phyloP scores from a whole-genome alignment of 2,888 invertebrate species.

The Therioaphis trifolii region DNA sequence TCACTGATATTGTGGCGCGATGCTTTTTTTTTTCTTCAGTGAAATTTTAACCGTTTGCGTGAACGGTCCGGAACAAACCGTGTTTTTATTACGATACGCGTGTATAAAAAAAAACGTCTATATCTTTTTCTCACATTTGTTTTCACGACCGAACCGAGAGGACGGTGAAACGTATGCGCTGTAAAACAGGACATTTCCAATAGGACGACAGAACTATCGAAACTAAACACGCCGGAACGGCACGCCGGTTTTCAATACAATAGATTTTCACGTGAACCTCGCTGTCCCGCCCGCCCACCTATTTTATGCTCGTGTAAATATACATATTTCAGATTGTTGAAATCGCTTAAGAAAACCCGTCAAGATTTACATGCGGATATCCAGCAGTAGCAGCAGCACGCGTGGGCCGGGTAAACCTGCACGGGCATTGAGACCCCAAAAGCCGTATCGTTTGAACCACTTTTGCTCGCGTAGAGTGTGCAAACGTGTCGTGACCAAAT shows the following conservation, averaged over 20 bases:
- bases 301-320: not conserved
- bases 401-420: not conserved
- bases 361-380: conserved; percentile 47
- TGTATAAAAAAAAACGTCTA: not conserved
- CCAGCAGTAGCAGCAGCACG: not conserved
- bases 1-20: too few relatives aligned
- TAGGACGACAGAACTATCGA: too few relatives aligned
- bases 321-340: not conserved
- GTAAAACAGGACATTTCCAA: conserved; percentile 5
- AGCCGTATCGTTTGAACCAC: conserved; percentile 37
- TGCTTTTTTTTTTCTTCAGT: too few relatives aligned
- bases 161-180: not conserved
- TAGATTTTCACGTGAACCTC: not conserved
- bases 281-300: not conserved
- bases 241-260: not conserved
- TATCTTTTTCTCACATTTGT: not conserved
- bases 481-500: conserved; percentile 39
- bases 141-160: not conserved
- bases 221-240: not conserved
- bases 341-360: conserved; percentile 42
- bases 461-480: conserved; percentile 25
- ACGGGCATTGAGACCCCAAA: not conserved
- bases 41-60: too few relatives aligned
- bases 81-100: not conserved
- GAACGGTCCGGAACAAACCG: not conserved